Conservation (phyloP, 2,797 vertebrate genomes). For the Babyrousa celebensis region DNA sequence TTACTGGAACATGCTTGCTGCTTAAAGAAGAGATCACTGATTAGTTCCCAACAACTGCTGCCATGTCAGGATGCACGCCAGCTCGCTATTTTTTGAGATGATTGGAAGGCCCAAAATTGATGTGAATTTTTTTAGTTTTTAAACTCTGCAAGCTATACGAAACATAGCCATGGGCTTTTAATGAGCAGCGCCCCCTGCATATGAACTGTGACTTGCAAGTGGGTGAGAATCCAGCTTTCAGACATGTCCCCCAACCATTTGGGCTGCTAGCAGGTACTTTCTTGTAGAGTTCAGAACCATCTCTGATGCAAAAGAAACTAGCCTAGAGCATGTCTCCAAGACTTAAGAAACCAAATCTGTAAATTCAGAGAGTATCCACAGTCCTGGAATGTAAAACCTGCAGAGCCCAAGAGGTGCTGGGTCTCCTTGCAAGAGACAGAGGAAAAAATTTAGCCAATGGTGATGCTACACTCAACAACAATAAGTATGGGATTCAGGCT, state of each 20-base stretch:
- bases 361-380: not conserved
- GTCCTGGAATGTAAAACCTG: not conserved
- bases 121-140: not conserved
- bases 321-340: not conserved
- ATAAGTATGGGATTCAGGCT: not conserved
- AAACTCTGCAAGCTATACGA: not conserved
- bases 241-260: not conserved
- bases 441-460: too few relatives aligned
- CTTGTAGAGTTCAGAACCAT: not conserved
- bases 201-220: not conserved
- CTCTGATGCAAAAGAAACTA: not conserved
- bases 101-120: not conserved
- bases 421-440: not conserved
- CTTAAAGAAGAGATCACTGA: not conserved
- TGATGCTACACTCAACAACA: not conserved
- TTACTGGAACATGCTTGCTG: not conserved
- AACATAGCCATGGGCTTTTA: not conserved
- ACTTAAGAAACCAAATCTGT: not conserved
- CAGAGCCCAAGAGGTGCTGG: not conserved
- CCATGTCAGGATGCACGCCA: not conserved
- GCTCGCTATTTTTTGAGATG: conserved; percentile 14
- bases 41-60: not conserved
- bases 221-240: not conserved
- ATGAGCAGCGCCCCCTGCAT: not conserved
- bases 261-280: not conserved